These are phyloP conservation scores for Melanargia galathea DNA, from an alignment of 2,888 invertebrate species.

Conservation along the genomic window DNA sequence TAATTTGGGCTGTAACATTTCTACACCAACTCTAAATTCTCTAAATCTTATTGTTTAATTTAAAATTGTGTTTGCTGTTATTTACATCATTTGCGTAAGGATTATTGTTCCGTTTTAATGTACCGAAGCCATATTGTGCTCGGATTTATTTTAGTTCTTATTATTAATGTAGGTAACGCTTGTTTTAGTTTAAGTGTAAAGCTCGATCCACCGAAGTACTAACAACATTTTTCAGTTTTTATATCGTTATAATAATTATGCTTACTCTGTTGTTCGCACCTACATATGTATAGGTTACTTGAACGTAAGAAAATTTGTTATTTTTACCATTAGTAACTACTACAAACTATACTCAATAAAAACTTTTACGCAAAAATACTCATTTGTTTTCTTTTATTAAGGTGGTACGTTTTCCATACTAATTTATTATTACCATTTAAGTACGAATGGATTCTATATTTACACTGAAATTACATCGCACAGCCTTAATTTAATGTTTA, in stretches of 20 bases:
- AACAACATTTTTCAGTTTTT: conserved; percentile 9
- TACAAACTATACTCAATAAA: conserved; percentile 36
- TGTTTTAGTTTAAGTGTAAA: conserved; percentile 21
- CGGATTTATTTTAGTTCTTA: conserved; percentile 2
- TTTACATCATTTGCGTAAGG: not conserved
- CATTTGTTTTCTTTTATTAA: not conserved
- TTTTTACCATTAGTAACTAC: conserved; percentile 28
- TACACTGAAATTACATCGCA: no score
- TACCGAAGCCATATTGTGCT: not conserved
- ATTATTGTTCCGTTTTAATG: not conserved
- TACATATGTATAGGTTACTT: conserved; percentile 23
- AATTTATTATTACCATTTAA: no score
- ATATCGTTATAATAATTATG: conserved; percentile 13
- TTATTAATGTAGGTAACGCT: conserved; percentile 6
- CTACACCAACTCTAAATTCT: no score
- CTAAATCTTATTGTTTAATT: not conserved
- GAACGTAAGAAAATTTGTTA: conserved; percentile 21
- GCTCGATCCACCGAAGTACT: conserved; percentile 36
- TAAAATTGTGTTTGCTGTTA: not conserved
- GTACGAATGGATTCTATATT: no score
- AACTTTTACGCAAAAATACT: conserved; percentile 19
- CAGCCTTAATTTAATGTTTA: no score
- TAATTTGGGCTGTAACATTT: no score
- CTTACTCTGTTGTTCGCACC: conserved; percentile 27
- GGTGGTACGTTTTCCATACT: no score